phyloP scores from a whole-genome alignment of 2,888 invertebrate genomes.

The Seira musarum region DNA sequence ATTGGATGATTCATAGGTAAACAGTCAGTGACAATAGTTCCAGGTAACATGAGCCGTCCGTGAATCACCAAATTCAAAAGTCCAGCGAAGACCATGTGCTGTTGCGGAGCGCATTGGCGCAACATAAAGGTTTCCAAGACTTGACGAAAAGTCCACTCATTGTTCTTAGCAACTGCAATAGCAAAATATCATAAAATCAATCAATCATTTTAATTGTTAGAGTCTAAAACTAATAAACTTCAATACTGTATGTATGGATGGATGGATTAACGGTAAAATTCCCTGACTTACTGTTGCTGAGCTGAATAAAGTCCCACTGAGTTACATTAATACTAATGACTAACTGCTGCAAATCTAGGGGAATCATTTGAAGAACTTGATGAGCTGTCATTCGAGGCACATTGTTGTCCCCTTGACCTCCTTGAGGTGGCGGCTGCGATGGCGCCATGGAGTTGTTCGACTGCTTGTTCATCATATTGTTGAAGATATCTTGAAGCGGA shows the following conservation, averaged over 20 bases:
- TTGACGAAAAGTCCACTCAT: constrained; percentile 48
- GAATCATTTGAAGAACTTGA: constrained; percentile 57
- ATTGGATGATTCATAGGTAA: constrained; percentile 20
- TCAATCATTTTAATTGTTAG: too few species aligned
- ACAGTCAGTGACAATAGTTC: constrained; percentile 30
- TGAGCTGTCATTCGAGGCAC: constrained; percentile 48
- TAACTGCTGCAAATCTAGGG: constrained; percentile 52
- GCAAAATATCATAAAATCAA: too few species aligned
- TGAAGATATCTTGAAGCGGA: constrained; percentile 49
- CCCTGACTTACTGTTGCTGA: constrained; percentile 43
- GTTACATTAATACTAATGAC: constrained; percentile 39
- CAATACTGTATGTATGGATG: too few species aligned
- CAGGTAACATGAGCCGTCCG: constrained; percentile 48
- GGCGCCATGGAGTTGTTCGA: too few species aligned
- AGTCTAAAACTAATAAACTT: too few species aligned
- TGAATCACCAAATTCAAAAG: constrained; percentile 45
- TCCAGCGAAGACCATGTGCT: constrained; percentile 44
- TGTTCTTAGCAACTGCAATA: constrained; percentile 48
- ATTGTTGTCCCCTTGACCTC: constrained; percentile 32
- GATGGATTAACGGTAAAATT: too few species aligned
- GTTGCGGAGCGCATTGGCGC: constrained; percentile 45
- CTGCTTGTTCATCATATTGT: constrained; percentile 48
- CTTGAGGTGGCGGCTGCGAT: constrained; percentile 11
- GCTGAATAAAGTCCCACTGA: constrained; percentile 39
- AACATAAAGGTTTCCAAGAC: constrained; percentile 36